Conservation (phyloP, 2,888 invertebrate species). For the Xestia rhomboidea region DNA sequence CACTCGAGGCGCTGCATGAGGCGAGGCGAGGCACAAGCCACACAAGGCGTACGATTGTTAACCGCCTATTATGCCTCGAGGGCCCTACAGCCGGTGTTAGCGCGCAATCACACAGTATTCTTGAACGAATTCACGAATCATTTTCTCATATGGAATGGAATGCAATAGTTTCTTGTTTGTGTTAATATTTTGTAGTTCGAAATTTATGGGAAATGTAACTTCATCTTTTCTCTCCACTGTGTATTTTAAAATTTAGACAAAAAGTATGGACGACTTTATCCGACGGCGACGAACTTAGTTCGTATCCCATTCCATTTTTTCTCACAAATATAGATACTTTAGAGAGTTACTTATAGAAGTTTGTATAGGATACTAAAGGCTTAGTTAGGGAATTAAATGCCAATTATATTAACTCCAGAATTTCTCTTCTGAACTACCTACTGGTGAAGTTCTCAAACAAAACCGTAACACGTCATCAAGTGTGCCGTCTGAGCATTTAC, state of each 20-base stretch:
- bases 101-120: constrained; percentile 71
- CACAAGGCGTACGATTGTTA: constrained; percentile 79
- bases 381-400: not conserved
- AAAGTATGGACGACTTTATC: not conserved
- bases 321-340: not conserved
- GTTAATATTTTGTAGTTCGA: not conserved
- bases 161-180: constrained; percentile 5
- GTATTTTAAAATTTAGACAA: not conserved
- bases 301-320: not conserved
- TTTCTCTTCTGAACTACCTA: not conserved
- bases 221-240: not conserved
- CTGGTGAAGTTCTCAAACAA: constrained; percentile 1
- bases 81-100: constrained; percentile 70
- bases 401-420: not conserved
- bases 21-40: constrained; percentile 62
- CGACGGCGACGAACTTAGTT: not conserved
- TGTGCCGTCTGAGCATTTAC: constrained; percentile 48
- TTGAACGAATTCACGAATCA: constrained; percentile 67
- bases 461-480: constrained; percentile 14
- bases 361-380: not conserved
- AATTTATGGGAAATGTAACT: accelerated
- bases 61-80: constrained; percentile 82
- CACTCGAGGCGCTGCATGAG: constrained; percentile 66
- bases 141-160: constrained; percentile 31
- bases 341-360: not conserved